A percentile compares a stretch with the other conserved stretches of the same genome.
Evolutionary conservation across 2,888 invertebrate species (phyloP).

Genomic region (Archaeoteleia sp.): DNA sequence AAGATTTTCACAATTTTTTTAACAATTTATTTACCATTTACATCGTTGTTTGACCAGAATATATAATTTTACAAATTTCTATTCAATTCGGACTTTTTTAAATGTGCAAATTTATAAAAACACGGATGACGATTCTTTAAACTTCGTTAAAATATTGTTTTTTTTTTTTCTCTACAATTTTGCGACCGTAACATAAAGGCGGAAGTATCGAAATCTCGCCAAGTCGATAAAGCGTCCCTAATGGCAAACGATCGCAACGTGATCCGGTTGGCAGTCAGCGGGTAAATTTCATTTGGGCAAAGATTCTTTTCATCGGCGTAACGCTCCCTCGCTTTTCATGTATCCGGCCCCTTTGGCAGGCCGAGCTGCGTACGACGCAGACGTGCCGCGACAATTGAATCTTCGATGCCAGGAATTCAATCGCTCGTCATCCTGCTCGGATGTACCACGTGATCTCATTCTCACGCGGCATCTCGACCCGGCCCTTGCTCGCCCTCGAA

Average conservation of each 20-base stretch:
- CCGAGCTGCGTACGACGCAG: constrained; percentile 20
- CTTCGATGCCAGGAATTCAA: constrained; percentile 57
- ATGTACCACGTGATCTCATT: constrained; percentile 22
- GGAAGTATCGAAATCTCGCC: constrained; percentile 41
- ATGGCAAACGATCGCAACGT: constrained; percentile 54
- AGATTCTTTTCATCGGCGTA: constrained; percentile 54
- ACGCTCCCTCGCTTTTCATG: constrained; percentile 43
- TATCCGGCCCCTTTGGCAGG: constrained; percentile 29
- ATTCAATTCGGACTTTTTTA: too few species aligned
- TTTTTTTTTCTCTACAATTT: too few species aligned
- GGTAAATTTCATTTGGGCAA: constrained; percentile 60
- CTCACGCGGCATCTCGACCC: constrained; percentile 1
- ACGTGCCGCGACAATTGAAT: constrained; percentile 57
- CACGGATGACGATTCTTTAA: too few species aligned
- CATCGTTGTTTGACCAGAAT: too few species aligned
- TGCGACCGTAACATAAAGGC: constrained; percentile 39
- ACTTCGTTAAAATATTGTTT: too few species aligned
- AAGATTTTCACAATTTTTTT: too few species aligned
- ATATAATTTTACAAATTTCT: too few species aligned
- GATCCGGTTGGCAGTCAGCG: constrained; percentile 58
- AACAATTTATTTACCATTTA: too few species aligned
- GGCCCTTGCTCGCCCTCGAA: background rate
- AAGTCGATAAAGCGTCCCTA: constrained; percentile 54
- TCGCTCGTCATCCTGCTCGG: constrained; percentile 49
- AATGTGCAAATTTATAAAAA: too few species aligned